These are phyloP conservation scores for Eptatretus atami DNA, from an alignment of 2,797 vertebrate genomes.

Conservation along the genomic window DNA sequence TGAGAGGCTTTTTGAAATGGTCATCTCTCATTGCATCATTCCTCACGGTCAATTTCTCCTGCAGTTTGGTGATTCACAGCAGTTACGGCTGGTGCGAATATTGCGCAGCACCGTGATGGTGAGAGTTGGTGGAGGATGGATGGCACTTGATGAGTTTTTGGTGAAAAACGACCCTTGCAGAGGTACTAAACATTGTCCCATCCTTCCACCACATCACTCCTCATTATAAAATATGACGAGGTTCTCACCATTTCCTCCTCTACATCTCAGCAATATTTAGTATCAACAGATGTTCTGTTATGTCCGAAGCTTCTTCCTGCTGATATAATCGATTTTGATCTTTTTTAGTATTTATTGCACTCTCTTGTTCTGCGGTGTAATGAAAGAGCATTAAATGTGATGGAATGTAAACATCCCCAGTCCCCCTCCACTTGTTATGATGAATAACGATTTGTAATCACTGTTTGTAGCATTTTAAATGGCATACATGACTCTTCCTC, in stretches of 20 bases:
- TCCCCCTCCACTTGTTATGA: too few relatives aligned
- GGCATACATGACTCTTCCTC: constrained; percentile 1
- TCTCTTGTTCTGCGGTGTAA: constrained; percentile 10
- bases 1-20: too few relatives aligned
- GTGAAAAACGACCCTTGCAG: constrained; percentile 95
- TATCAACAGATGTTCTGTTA: background rate
- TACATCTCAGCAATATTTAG: background rate
- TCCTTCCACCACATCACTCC: background rate
- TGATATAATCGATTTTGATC: too few relatives aligned
- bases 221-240: too few relatives aligned
- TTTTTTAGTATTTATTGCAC: constrained; percentile 5
- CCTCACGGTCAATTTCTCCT: too few relatives aligned
- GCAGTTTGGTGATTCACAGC: constrained; percentile 91
- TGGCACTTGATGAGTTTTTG: constrained; percentile 88
- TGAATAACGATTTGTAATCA: too few relatives aligned
- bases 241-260: background rate
- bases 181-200: constrained; percentile 24
- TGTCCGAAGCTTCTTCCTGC: too few relatives aligned
- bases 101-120: constrained; percentile 95
- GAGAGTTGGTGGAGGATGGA: constrained; percentile 84
- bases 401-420: too few relatives aligned
- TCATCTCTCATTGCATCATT: too few relatives aligned
- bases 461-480: too few relatives aligned
- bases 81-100: constrained; percentile 82
- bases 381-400: too few relatives aligned